A percentile compares a stretch with the other conserved stretches of the same genome.
These are phyloP conservation scores for Maniola hyperantus DNA, from an alignment of 2,888 invertebrate species.

Conservation along the genomic window DNA sequence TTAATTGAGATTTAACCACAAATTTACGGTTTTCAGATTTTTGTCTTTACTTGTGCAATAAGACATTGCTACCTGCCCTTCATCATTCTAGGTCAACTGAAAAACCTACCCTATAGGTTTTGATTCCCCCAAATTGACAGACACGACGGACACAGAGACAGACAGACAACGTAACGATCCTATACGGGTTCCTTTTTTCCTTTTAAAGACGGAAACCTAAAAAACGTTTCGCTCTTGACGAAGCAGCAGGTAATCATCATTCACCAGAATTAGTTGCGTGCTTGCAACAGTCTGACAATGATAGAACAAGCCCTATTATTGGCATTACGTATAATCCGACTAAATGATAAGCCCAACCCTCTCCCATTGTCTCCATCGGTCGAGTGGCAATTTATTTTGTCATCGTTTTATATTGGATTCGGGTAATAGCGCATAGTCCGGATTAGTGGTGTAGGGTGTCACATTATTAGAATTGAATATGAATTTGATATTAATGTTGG, in stretches of 20 bases:
- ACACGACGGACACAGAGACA: too few species aligned
- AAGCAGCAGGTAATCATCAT: background rate
- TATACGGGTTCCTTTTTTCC: too few species aligned
- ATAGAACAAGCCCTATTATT: conserved; percentile 39
- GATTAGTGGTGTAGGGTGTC: conserved; percentile 54
- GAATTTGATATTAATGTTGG: conserved; percentile 28
- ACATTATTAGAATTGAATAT: conserved; percentile 44
- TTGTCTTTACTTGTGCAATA: too few species aligned
- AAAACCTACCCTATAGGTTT: too few species aligned
- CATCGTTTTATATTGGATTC: conserved; percentile 65
- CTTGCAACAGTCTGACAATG: conserved; percentile 2
- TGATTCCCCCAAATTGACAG: too few species aligned
- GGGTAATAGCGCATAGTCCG: conserved; percentile 48
- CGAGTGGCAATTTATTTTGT: conserved; percentile 69
- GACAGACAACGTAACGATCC: too few species aligned
- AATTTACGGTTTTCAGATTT: too few species aligned
- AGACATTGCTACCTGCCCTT: too few species aligned
- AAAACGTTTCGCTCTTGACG: background rate
- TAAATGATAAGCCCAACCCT: conserved; percentile 65
- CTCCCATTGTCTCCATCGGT: conserved; percentile 56
- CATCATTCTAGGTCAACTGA: too few species aligned
- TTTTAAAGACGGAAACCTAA: background rate
- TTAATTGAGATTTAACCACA: too few species aligned
- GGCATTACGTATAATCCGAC: conserved; percentile 51
- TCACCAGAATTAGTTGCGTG: conserved; percentile 22